Percentiles rank a stretch among this genome's conserved stretches.
phyloP scores from a whole-genome alignment of 1,140 invertebrate species.

The Brachionus koreanus region DNA sequence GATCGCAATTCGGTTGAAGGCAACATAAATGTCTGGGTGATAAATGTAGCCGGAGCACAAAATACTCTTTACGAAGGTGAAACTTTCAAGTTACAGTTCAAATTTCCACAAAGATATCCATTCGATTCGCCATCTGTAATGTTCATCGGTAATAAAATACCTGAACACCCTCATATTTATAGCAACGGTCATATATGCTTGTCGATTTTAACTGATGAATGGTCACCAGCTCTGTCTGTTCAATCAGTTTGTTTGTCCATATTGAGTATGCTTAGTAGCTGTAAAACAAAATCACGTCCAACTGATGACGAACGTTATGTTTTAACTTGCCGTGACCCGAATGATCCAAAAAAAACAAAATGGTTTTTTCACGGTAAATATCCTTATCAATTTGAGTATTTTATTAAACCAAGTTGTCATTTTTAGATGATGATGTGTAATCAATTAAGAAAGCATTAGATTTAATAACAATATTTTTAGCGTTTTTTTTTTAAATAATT shows the following conservation, averaged over 20 bases:
- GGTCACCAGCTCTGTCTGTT: slow-evolving; percentile 93
- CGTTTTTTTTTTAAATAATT: background rate
- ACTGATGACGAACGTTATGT: slow-evolving; percentile 45
- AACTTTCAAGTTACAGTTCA: slow-evolving; percentile 88
- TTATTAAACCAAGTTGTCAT: background rate
- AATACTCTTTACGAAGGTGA: slow-evolving; percentile 93
- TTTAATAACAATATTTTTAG: background rate
- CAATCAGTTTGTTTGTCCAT: slow-evolving; percentile 94
- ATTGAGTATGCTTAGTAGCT: slow-evolving; percentile 95
- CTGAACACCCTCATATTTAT: slow-evolving; percentile 95
- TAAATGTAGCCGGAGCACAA: slow-evolving; percentile 85
- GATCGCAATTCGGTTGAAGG: slow-evolving; percentile 19
- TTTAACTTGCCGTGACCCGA: slow-evolving; percentile 10
- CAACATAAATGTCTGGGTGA: slow-evolving; percentile 68
- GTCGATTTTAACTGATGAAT: slow-evolving; percentile 95
- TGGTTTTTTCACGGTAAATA: slow-evolving; percentile 46
- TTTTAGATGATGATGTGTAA: slow-evolving; percentile 31
- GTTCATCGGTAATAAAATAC: slow-evolving; percentile 91
- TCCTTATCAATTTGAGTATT: background rate
- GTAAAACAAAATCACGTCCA: slow-evolving; percentile 68
- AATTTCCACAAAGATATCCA: slow-evolving; percentile 93
- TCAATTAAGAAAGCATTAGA: background rate
- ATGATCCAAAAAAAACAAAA: slow-evolving; percentile 45
- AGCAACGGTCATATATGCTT: slow-evolving; percentile 98
- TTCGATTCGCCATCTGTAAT: slow-evolving; percentile 65